Evolutionary conservation across 2,888 invertebrate genomes (phyloP).

Genomic region (Plebejus melissa): DNA sequence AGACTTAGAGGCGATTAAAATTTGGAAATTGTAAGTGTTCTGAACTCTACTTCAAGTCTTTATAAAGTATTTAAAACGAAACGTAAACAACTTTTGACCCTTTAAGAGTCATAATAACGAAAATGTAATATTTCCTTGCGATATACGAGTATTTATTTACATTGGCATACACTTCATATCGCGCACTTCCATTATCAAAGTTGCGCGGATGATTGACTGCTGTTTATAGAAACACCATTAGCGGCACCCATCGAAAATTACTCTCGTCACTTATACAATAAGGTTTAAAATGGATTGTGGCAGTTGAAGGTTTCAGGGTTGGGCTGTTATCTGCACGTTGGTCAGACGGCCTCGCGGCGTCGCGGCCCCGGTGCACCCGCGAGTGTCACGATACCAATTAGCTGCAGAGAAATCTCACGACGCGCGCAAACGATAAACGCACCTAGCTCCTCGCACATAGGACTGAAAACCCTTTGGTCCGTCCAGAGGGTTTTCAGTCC

Average conservation of each 20-base stretch:
- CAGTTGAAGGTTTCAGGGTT: constrained; percentile 51
- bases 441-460: constrained; percentile 29
- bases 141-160: background rate
- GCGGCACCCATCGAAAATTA: constrained; percentile 26
- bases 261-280: constrained; percentile 28
- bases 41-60: no score
- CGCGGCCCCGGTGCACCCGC: constrained; percentile 50
- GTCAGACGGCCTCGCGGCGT: constrained; percentile 48
- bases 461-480: background rate
- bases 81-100: no score
- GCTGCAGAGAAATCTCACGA: constrained; percentile 53
- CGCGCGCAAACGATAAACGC: constrained; percentile 37
- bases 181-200: constrained; percentile 23
- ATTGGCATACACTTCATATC: background rate
- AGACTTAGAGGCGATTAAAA: no score
- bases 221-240: constrained; percentile 32
- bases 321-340: constrained; percentile 62
- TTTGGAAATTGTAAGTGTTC: no score
- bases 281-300: constrained; percentile 32
- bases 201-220: constrained; percentile 36
- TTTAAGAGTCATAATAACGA: background rate
- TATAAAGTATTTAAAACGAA: no score
- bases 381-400: constrained; percentile 65
- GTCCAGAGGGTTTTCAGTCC: no score
- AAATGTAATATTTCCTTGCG: background rate